Conservation (phyloP, 2,113 vertebrate genomes). For the Cavia porcellus region DNA sequence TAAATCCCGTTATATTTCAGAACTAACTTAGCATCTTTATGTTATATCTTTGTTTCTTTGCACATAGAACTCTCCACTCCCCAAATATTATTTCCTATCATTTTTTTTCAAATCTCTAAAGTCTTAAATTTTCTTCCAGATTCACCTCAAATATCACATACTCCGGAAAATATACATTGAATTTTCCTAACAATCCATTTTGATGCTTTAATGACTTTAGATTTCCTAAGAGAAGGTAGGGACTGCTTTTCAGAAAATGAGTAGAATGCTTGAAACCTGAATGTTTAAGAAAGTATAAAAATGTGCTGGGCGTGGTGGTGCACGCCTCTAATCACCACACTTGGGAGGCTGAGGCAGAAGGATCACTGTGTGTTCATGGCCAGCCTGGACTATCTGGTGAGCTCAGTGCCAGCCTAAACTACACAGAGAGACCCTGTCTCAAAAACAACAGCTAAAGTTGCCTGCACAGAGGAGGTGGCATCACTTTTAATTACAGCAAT, state of each 20-base stretch:
- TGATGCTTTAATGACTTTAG: not conserved
- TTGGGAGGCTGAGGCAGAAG: not conserved
- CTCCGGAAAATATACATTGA: not conserved
- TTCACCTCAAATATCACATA: not conserved
- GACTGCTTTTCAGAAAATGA: not conserved
- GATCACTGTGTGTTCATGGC: not conserved
- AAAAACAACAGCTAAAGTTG: not conserved
- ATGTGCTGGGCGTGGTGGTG: not conserved
- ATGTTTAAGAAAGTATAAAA: not conserved
- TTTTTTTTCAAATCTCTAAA: not conserved
- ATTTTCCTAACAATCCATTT: not conserved
- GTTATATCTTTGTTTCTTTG: not conserved
- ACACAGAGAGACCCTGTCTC: not conserved
- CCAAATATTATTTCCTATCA: not conserved
- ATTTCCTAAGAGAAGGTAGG: not conserved
- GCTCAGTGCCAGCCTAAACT: not conserved
- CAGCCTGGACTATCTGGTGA: not conserved
- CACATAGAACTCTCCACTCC: not conserved
- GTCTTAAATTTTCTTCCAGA: not conserved
- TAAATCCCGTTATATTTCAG: not conserved
- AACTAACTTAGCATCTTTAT: no score
- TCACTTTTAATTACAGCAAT: not conserved
- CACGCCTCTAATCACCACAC: not conserved
- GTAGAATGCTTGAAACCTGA: not conserved
- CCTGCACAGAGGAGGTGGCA: not conserved